phyloP scores from a whole-genome alignment of 1,140 invertebrate genomes.

The Thaumatotibia leucotreta region DNA sequence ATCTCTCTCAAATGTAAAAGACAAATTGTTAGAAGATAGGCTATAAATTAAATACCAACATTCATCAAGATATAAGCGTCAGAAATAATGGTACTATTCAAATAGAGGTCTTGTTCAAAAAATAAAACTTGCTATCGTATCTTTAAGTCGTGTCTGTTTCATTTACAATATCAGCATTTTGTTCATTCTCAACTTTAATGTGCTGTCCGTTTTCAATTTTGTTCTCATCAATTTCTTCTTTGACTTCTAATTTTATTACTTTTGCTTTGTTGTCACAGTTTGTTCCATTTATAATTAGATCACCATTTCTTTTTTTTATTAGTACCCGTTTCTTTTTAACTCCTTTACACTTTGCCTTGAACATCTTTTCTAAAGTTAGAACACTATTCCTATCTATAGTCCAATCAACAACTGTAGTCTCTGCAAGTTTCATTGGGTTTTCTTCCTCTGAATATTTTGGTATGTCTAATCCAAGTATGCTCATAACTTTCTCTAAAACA shows the following conservation, averaged over 20 bases:
- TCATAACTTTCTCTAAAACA: conserved; percentile 87
- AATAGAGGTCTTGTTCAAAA: no score
- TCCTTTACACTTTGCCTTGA: conserved; percentile 63
- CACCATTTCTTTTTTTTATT: conserved; percentile 55
- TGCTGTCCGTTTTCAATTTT: not conserved
- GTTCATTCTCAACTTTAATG: no score
- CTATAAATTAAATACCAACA: no score
- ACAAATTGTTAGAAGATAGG: no score
- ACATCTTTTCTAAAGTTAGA: conserved; percentile 53
- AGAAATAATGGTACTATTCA: no score
- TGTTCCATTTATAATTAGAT: conserved; percentile 15
- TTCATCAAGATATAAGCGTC: no score
- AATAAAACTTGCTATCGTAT: not conserved
- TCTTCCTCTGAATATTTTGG: conserved; percentile 80
- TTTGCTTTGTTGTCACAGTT: conserved; percentile 44
- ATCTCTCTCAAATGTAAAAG: no score
- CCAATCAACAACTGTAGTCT: conserved; percentile 52
- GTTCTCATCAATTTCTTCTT: conserved; percentile 29
- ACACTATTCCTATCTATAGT: conserved; percentile 55
- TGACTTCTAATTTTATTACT: conserved; percentile 49
- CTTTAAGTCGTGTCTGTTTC: not conserved
- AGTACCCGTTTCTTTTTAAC: conserved; percentile 60
- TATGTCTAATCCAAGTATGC: conserved; percentile 83
- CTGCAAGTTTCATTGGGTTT: conserved; percentile 82
- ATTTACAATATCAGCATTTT: conserved; percentile 10